These are phyloP conservation scores for Sebastes nivosus DNA, from an alignment of 2,797 vertebrate species.

Conservation along the genomic window DNA sequence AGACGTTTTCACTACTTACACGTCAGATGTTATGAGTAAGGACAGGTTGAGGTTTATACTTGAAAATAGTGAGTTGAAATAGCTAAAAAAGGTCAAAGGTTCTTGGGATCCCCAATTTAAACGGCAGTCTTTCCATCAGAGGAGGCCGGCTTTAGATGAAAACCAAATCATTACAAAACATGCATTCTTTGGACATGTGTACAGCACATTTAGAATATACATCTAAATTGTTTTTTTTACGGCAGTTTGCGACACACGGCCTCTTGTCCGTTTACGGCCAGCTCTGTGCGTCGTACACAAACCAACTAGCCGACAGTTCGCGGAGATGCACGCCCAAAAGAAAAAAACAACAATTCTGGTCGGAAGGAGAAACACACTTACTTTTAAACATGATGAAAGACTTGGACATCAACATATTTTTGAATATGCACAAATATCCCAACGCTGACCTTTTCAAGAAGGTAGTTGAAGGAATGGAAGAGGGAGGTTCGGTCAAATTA, in stretches of 20 bases:
- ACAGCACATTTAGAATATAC: no score
- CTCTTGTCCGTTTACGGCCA: accelerated
- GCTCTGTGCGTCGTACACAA: no score
- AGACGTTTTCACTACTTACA: background rate
- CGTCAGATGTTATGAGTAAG: background rate
- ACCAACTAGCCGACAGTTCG: no score
- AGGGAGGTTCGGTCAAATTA: no score
- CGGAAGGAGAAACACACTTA: no score
- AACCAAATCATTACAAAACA: background rate
- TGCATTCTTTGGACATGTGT: no score
- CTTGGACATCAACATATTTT: no score
- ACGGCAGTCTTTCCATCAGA: background rate
- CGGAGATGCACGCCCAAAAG: background rate
- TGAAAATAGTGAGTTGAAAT: background rate
- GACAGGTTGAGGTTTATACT: background rate
- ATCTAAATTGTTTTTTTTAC: accelerated
- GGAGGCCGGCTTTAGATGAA: background rate
- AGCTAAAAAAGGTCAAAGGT: background rate
- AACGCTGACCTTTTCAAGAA: no score
- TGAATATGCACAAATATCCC: no score
- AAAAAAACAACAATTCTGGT: background rate
- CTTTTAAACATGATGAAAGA: no score
- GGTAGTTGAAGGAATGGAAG: no score
- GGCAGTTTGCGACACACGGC: no score
- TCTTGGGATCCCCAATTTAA: background rate